Conservation (phyloP, 1,140 invertebrate genomes). For the Diorhabda sublineata region DNA sequence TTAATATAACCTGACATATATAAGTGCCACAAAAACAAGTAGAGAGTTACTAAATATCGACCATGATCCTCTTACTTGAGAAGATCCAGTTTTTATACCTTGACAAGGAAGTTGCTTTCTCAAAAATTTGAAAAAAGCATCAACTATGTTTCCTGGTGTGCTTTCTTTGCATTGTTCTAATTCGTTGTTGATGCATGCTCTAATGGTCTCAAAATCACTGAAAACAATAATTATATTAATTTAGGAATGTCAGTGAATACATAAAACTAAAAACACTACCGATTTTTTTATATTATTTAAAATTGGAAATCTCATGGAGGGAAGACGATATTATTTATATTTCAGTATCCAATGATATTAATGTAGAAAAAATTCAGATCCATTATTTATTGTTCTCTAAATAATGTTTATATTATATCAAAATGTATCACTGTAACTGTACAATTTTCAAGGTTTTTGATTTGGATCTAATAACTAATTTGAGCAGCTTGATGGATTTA, state of each 20-base stretch:
- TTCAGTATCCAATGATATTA: too few relatives aligned
- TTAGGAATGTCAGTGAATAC: too few relatives aligned
- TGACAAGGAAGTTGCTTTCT: slow-evolving; percentile 64
- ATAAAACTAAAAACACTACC: neutral
- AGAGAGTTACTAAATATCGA: neutral
- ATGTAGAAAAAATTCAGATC: too few relatives aligned
- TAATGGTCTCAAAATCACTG: slow-evolving; percentile 57
- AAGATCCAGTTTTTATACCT: neutral
- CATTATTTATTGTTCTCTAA: too few relatives aligned
- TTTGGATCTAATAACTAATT: too few relatives aligned
- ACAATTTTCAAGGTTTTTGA: too few relatives aligned
- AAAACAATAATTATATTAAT: slow-evolving; percentile 41
- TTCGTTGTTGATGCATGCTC: slow-evolving; percentile 59
- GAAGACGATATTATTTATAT: too few relatives aligned
- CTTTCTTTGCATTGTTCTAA: slow-evolving; percentile 66
- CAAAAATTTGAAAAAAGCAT: slow-evolving; percentile 70
- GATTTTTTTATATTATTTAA: neutral
- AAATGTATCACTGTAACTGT: too few relatives aligned
- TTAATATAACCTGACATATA: neutral
- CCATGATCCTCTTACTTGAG: neutral
- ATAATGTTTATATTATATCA: too few relatives aligned
- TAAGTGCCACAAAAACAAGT: neutral
- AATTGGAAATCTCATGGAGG: neutral
- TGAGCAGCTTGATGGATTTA: too few relatives aligned
- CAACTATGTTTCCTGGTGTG: slow-evolving; percentile 73